phyloP scores from a whole-genome alignment of 2,797 vertebrate genomes.

The Clarias laeviceps region DNA sequence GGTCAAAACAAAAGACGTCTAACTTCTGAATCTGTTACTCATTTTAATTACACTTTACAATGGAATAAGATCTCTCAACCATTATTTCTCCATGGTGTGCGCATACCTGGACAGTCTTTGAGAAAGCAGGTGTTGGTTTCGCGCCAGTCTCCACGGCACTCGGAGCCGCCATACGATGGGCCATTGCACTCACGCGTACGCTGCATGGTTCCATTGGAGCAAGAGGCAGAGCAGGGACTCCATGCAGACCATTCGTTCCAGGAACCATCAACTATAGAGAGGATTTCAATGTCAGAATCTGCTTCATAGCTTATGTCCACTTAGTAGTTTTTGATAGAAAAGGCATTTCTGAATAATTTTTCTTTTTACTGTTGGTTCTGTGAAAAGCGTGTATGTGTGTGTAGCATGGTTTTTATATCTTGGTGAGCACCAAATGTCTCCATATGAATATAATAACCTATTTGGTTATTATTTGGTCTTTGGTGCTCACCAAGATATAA shows the following conservation, averaged over 20 bases:
- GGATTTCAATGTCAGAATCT: not conserved
- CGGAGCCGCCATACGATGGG: conserved; percentile 93
- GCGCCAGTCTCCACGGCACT: conserved; percentile 92
- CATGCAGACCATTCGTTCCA: conserved; percentile 98
- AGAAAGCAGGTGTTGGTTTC: conserved; percentile 89
- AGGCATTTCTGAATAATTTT: not conserved
- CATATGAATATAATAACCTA: too few species aligned
- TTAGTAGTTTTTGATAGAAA: not conserved
- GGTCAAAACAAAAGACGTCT: not conserved
- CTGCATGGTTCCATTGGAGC: conserved; percentile 95
- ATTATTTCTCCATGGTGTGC: not conserved
- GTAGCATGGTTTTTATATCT: not conserved
- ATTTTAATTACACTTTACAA: not conserved
- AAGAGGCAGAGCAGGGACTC: conserved; percentile 87
- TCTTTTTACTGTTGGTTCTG: not conserved
- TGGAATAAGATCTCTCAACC: not conserved
- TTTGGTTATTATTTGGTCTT: too few species aligned
- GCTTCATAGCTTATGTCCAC: not conserved
- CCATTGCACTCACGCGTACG: conserved; percentile 93
- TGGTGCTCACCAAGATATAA: too few species aligned
- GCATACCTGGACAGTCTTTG: conserved; percentile 89
- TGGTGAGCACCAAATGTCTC: not conserved
- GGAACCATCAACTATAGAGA: conserved; percentile 87
- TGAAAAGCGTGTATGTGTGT: not conserved
- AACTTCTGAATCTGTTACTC: too few species aligned